A percentile compares a stretch with the other conserved stretches of the same genome.
phyloP scores from a whole-genome alignment of 1,140 invertebrate species.

The Trachelipus rathkii region DNA sequence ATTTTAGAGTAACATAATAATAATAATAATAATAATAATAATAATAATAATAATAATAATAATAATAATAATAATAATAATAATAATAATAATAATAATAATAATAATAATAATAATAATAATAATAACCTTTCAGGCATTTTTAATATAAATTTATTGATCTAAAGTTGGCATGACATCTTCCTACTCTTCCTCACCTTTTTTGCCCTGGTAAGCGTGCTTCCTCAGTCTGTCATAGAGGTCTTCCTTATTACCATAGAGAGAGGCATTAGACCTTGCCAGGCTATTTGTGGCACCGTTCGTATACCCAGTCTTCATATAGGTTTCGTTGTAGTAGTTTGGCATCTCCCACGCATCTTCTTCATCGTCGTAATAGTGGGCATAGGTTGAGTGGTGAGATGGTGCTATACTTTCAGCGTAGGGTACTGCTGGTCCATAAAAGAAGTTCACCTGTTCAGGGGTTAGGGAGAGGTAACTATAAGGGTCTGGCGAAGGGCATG shows the following conservation, averaged over 20 bases:
- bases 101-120: background rate
- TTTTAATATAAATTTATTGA: background rate
- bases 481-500: background rate
- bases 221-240: slow-evolving; percentile 90
- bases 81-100: background rate
- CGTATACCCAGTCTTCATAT: slow-evolving; percentile 69
- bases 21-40: background rate
- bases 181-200: slow-evolving; percentile 54
- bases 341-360: slow-evolving; percentile 97
- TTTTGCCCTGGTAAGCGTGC: slow-evolving; percentile 92
- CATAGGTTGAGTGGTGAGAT: slow-evolving; percentile 90
- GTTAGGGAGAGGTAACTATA: slow-evolving; percentile 46
- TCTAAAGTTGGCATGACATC: background rate
- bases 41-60: too few relatives aligned
- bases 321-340: slow-evolving; percentile 94
- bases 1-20: too few relatives aligned
- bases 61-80: background rate
- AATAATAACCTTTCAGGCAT: background rate
- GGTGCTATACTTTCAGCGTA: slow-evolving; percentile 92
- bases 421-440: slow-evolving; percentile 84
- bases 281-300: slow-evolving; percentile 52
- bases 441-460: slow-evolving; percentile 82
- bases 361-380: slow-evolving; percentile 91
- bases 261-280: slow-evolving; percentile 83
- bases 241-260: slow-evolving; percentile 93